Evolutionary conservation across 2,797 vertebrate genomes (phyloP).

Genomic region (Danionella dracula): DNA sequence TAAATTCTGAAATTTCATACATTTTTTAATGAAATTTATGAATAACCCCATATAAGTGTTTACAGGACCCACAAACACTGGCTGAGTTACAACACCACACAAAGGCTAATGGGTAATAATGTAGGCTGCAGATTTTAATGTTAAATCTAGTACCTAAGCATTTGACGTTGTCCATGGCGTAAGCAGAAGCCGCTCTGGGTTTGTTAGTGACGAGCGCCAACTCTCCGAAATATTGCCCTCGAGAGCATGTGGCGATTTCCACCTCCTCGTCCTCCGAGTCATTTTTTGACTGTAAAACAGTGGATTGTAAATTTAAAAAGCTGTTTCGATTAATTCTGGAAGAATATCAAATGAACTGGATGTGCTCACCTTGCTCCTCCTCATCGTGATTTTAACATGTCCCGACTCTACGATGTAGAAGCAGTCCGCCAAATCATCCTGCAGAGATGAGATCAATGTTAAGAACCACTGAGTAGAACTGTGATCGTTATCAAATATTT

Average conservation of each 20-base stretch:
- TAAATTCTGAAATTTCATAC: no score
- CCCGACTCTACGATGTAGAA: conserved; percentile 99
- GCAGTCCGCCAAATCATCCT: conserved; percentile 94
- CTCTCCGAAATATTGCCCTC: conserved; percentile 98
- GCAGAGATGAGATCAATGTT: neutral
- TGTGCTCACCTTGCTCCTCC: conserved; percentile 83
- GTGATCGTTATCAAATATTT: no score
- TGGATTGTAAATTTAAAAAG: neutral
- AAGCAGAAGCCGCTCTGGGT: conserved; percentile 93
- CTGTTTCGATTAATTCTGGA: no score
- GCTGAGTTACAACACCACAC: no score
- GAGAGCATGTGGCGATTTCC: conserved; percentile 87
- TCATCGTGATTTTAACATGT: conserved; percentile 97
- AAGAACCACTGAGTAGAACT: no score
- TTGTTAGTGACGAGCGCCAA: conserved; percentile 96
- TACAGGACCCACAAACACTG: no score
- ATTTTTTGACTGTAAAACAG: conserved; percentile 68
- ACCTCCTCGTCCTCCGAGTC: conserved; percentile 79
- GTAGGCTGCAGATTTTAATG: no score
- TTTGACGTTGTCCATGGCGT: conserved; percentile 91
- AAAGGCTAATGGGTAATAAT: no score
- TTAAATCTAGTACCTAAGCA: conserved; percentile 83
- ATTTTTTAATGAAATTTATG: no score
- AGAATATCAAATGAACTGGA: neutral
- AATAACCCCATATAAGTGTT: no score